phyloP scores from a whole-genome alignment of 1,140 invertebrate species.

The Caenorhabditis brenneri region DNA sequence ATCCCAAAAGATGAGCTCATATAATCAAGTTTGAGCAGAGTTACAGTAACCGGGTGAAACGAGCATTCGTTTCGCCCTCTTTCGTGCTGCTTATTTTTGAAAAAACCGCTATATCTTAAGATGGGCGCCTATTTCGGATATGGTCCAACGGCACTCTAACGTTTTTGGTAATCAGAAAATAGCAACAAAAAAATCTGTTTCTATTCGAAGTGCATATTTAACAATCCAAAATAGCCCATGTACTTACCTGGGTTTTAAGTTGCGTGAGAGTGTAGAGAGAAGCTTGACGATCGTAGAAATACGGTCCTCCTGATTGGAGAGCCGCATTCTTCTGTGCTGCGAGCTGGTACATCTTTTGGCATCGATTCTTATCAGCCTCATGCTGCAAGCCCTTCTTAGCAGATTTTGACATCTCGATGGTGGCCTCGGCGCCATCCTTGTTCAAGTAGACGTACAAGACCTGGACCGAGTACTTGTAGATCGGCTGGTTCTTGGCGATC shows the following conservation, averaged over 20 bases:
- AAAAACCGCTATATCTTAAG: no score
- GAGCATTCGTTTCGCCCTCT: no score
- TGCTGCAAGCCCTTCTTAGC: background rate
- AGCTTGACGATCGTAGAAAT: conserved; percentile 16
- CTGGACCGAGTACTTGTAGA: background rate
- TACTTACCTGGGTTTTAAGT: background rate
- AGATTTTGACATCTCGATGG: conserved; percentile 4
- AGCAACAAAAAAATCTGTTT: no score
- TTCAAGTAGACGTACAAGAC: background rate
- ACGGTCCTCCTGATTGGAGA: background rate
- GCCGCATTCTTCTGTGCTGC: background rate
- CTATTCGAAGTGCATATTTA: no score
- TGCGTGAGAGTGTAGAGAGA: background rate
- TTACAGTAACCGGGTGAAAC: no score
- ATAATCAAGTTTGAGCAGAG: no score
- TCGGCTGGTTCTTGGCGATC: background rate
- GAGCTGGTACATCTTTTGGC: background rate
- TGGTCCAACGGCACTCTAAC: no score
- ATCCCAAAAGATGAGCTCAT: no score
- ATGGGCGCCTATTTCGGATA: no score
- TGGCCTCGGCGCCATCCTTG: background rate
- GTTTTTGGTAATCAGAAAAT: no score
- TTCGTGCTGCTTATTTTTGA: no score
- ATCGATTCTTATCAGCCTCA: background rate
- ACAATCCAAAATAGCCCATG: no score